Evolutionary conservation across 2,797 vertebrate genomes (phyloP), one percentile per base, ranked within the genome.

Genomic region (Serranus cabrilla): DNA sequence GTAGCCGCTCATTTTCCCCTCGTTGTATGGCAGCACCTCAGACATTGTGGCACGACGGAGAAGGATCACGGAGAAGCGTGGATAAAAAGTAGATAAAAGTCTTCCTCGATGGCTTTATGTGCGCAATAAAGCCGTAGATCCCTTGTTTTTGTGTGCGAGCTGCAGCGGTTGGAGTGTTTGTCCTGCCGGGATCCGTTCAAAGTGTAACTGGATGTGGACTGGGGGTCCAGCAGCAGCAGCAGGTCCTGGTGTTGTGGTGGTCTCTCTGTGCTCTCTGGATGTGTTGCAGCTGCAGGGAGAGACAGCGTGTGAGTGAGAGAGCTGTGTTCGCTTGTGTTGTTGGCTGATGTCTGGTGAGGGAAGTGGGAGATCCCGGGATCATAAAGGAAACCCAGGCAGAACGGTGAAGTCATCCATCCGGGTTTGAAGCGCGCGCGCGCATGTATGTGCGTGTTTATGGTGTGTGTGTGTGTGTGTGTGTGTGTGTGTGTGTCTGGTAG

Each of bases 331-430:
- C 80, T 67, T 92, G 83, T 80, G 92, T 72, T 83, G 90, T 92
- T 90, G 84, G 88, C 75, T 93, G 91, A 85, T 90, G 94, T 96
- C 93, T 96, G 94, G 76, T 93, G 94, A 88, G 90, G 90, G 87
- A 92, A 94, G 92, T 92, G 95, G 95, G 95, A 95, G 94, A 96
- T 96, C 97, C 96, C 96, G 95, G 94, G 96, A 97, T 97, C 97
- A 98, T 97, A 96, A 96, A 96, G 97, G 96, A 96, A 97, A 96
- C 96, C 97, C 96, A 91, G 94, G 94, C 95, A 95, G 95, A 96
- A 95, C 94, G 96, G 96, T 98, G 97, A 98, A 98, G 97, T 98
- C 97, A 98, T 97, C 95, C 95, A 97, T 96, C 96, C 95, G 96
- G 95, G 96, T 89, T 92, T 94, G 85, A 81, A 81, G 94, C 89